Evolutionary conservation across 2,113 vertebrate species (phyloP), one percentile per base, ranked within the genome.

Genomic region (Dolichotis patagonum): DNA sequence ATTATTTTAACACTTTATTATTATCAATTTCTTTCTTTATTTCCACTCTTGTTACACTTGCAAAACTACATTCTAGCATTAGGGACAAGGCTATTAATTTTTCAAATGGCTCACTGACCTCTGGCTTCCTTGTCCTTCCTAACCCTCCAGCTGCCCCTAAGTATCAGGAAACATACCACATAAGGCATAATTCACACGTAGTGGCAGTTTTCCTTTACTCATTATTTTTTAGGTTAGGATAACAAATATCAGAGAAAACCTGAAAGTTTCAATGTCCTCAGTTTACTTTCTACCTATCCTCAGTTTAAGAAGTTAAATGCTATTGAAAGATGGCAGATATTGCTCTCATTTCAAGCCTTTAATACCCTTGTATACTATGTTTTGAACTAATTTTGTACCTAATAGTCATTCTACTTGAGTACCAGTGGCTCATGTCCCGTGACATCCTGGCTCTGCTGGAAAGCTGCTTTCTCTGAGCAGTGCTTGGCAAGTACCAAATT

Each of bases 401-500:
- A 96, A 94, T 96, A 96, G 94, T 96, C 97, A 98, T 98, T 97
- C 95, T 91, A 88, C 91, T 89, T 91, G 93, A 97, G 95, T 98
- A 96, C 94, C 82, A 91, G 90, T 97, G 98, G 98, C 96, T 97
- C 88, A 96, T 1, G 35, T 95, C 80, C 75, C 89, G 94, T 95
- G 87, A 97, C 97, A 97, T 95, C 96, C 71, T 94, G 91, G 93
- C 96, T 98, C 96, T 86, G 78, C 92, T 96, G 93, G 97, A 94
- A 94, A 97, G 94, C 97, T 96, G 97, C 88, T 93, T 97, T 98
- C 97, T 62, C 52, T 80, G 97, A 97, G 97, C 98, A 97, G 98
- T 52, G 75, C 94, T 96, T 97, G 95, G 97, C 91, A 97, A 98
- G 90, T 95, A 90, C 93, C 95, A 98, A 96, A 98, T 98, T 97